A percentile compares a stretch with the other conserved stretches of the same genome.
Evolutionary conservation across 2,888 invertebrate genomes (phyloP).

Genomic region (Steinernema scapterisci): DNA sequence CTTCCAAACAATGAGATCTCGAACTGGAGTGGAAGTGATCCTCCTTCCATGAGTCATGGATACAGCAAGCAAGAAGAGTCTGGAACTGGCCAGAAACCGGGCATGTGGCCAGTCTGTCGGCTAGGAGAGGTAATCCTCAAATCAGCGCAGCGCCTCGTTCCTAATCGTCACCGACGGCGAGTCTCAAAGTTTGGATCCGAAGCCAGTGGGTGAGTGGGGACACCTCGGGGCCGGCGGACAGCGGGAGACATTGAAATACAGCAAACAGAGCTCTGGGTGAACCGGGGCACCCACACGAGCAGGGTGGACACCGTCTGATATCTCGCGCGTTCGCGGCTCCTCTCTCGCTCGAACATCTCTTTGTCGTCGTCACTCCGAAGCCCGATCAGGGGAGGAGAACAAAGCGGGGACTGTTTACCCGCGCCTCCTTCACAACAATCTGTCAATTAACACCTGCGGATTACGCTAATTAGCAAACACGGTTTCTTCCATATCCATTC

Average conservation of each 20-base stretch:
- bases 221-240: not conserved
- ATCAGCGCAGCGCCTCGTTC: no score
- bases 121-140: no score
- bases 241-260: slow-evolving; percentile 13
- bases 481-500: not conserved
- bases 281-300: slow-evolving; percentile 9
- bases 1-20: no score
- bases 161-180: no score
- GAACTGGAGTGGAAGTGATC: no score
- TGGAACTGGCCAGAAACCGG: no score
- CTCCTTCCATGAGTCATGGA: no score
- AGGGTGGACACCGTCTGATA: slow-evolving; percentile 5
- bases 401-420: slow-evolving; percentile 24
- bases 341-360: slow-evolving; percentile 9
- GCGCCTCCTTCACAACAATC: slow-evolving; percentile 26
- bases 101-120: no score
- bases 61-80: no score
- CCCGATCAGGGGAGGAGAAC: slow-evolving; percentile 23
- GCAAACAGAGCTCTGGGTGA: slow-evolving; percentile 21
- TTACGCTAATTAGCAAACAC: slow-evolving; percentile 31
- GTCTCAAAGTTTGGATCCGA: not conserved
- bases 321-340: slow-evolving; percentile 1
- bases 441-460: slow-evolving; percentile 28
- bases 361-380: slow-evolving; percentile 23
- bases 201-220: not conserved